Evolutionary conservation across 2,797 vertebrate species (phyloP).

Genomic region (Eidolon dupreanum): DNA sequence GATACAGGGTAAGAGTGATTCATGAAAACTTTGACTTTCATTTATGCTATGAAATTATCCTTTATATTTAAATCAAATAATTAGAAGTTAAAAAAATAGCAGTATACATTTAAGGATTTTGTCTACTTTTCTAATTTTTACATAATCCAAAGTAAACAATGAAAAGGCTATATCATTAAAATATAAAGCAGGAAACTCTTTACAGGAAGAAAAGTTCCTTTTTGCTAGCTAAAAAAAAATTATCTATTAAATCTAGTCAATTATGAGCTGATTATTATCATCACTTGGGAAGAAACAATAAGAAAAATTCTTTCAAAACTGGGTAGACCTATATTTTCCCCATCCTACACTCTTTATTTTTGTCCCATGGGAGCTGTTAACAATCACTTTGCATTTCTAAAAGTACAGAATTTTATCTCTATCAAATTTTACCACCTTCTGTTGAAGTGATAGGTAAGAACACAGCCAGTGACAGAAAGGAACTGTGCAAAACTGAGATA

Average conservation of each 20-base stretch:
- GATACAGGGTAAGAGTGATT: neutral
- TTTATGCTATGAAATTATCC: neutral
- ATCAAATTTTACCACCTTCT: conserved; percentile 45
- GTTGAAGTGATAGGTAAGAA: conserved; percentile 16
- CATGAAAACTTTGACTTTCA: neutral
- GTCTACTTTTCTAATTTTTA: neutral
- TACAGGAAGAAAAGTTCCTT: neutral
- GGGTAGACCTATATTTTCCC: conserved; percentile 64
- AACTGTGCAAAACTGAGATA: neutral
- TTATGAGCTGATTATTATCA: conserved; percentile 53
- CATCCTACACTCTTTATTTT: conserved; percentile 72
- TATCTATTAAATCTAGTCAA: conserved; percentile 38
- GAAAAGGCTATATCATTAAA: conserved; percentile 12
- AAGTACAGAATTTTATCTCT: conserved; percentile 36
- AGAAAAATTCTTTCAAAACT: conserved; percentile 58
- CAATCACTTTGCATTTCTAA: conserved; percentile 41
- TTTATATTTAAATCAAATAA: neutral
- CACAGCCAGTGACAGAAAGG: neutral
- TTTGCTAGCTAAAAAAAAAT: neutral
- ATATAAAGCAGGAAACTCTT: neutral
- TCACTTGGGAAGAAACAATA: conserved; percentile 23
- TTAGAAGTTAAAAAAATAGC: neutral
- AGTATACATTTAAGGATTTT: neutral
- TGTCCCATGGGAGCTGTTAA: conserved; percentile 53
- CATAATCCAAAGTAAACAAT: neutral